Evolutionary conservation across 2,888 invertebrate genomes (phyloP), one percentile per base, ranked within the genome.

Genomic region (Congeria kusceri): DNA sequence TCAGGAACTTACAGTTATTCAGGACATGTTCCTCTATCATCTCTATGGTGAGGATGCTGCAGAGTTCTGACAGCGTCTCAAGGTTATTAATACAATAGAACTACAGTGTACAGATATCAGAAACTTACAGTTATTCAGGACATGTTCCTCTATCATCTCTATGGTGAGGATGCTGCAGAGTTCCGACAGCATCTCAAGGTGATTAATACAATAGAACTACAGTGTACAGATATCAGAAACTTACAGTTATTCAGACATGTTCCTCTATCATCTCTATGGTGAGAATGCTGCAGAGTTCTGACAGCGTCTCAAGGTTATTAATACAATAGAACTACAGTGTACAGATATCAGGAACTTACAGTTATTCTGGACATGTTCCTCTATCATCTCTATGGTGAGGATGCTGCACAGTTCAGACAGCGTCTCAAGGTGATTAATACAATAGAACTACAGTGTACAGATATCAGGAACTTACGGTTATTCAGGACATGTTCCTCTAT

Each of bases 41-140:
- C 94, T 98, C 94, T 70, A 93, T 88, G 88, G 93, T 89, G 28
- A 92, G 83, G 20, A 83, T 83, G 57, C 83, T 96, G 92, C 99
- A 99, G 64, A 99, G 96, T 94, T 99, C 99, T 0, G 98, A 97
- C 28, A 99, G 94, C 0, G 99, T 99, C 95, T 99, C 99, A 91
- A 99, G 94, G 93, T 99, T 99, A 92, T 98, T 98, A 80, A 99
- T 97, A 93, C 98, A 97, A 80, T 99, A 98, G 71, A 99, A 96
- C 88, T 97, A 96, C 0, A 99, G 99, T 1, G 99, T 95, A 83
- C 99, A 94, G 4, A 96, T 96, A 93, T 99, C 99, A n/a, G n/a
- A n/a, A n/a, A n/a, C n/a, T n/a, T n/a, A n/a, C n/a, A n/a, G n/a
- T n/a, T n/a, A n/a, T n/a, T n/a, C n/a, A n/a, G n/a, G n/a, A n/a